Evolutionary conservation across 2,797 vertebrate genomes (phyloP), one percentile per base, ranked within the genome.

Genomic region (Tragelaphus oryx): DNA sequence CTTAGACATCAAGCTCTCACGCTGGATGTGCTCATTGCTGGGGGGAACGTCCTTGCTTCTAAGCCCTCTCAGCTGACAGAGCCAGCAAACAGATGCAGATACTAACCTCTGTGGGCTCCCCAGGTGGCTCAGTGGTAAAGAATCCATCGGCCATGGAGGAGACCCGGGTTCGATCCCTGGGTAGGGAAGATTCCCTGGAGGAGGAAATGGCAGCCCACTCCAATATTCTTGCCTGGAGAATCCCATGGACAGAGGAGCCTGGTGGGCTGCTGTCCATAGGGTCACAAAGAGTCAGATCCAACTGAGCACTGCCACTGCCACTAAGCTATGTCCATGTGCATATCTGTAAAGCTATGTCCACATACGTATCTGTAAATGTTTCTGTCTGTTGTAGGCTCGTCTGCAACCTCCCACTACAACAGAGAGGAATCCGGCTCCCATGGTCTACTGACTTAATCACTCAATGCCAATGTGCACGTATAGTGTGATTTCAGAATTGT

Each of bases 341-440:
- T 33, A 33, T 33, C 33, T 33, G n/a, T n/a, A n/a, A 30, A 33
- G 13, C 71, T 20, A 0, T 0, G n/a, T 7, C 8, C 0, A 2
- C 4, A 6, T 7, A 48, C 33, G 0, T 2, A 60, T 30, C 71
- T 37, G 0, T 7, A 62, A 44, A 17, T 2, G 12, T 26, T 33
- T 48, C 62, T 74, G 2, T 1, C 65, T 37, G 33, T 6, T 12
- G 18, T 37, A 12, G 33, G 71, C 76, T 50, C 12, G 4, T 46
- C 59, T 65, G 30, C 37, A 57, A 59, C 71, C 46, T 91, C 33
- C 26, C 24, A 6, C 50, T 50, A 28, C 13, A 9, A 11, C 24
- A 37, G 33, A 14, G 26, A 65, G 55, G 44, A 60, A 28, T 10
- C 65, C 6, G 44, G 62, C 13, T 55, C 37, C 79, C n/a, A 2